phyloP scores from a whole-genome alignment of 2,888 invertebrate genomes.

The Cosmia pyralina region DNA sequence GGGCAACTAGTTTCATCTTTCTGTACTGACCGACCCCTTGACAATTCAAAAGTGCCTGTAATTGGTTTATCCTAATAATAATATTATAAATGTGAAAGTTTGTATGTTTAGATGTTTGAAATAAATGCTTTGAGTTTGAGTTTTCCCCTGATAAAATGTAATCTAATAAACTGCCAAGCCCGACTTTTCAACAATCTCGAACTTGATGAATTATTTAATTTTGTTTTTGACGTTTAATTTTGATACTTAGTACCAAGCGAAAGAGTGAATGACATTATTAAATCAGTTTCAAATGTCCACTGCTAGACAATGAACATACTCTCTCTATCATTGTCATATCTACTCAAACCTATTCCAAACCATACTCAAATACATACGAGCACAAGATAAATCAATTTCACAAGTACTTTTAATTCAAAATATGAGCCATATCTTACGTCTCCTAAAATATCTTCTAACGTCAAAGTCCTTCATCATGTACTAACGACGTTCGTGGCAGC shows the following conservation, averaged over 20 bases:
- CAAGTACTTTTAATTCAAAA: conserved; percentile 4
- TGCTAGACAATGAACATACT: background rate
- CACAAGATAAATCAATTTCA: background rate
- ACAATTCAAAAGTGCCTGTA: no score
- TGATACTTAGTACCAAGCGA: no score
- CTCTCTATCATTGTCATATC: background rate
- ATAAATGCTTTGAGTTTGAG: no score
- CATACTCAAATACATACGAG: background rate
- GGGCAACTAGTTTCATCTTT: no score
- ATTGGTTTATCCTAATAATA: no score
- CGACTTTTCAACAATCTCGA: background rate
- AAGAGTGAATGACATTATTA: background rate
- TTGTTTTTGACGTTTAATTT: background rate
- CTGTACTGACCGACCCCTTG: no score
- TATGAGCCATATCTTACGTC: conserved; percentile 8
- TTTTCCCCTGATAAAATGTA: background rate
- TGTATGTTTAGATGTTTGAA: no score
- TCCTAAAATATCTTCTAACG: conserved; percentile 35
- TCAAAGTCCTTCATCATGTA: conserved; percentile 38
- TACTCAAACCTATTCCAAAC: background rate
- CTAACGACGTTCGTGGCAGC: conserved; percentile 39
- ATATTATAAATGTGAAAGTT: no score
- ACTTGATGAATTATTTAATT: background rate
- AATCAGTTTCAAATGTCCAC: background rate
- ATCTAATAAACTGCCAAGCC: background rate